These are phyloP conservation scores for Brenthis ino DNA, from an alignment of 2,888 invertebrate species.

Conservation along the genomic window DNA sequence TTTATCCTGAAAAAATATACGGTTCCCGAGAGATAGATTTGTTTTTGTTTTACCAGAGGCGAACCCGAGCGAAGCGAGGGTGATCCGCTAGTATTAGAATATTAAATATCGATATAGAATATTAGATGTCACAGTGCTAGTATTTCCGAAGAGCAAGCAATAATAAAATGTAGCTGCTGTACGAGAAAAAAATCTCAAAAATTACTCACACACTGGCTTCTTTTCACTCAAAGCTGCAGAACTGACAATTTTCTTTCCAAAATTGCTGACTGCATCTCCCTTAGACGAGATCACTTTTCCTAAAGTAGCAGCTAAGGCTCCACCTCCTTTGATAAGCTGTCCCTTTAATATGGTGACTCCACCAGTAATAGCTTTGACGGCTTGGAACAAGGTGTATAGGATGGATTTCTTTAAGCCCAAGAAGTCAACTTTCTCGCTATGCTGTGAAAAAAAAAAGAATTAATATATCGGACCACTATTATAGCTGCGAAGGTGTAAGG, in stretches of 20 bases:
- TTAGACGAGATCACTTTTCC: slow-evolving; percentile 86
- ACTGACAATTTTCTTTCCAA: slow-evolving; percentile 90
- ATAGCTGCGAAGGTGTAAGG: no score
- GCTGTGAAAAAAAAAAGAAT: slow-evolving; percentile 36
- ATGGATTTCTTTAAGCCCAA: slow-evolving; percentile 92
- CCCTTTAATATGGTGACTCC: slow-evolving; percentile 94
- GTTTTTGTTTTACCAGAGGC: no score
- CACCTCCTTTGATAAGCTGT: slow-evolving; percentile 92
- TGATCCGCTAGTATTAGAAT: no score
- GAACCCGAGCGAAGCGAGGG: no score
- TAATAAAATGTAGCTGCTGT: no score
- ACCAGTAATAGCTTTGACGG: slow-evolving; percentile 93
- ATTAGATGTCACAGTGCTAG: no score
- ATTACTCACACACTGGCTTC: slow-evolving; percentile 62
- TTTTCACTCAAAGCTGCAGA: slow-evolving; percentile 86
- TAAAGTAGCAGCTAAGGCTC: slow-evolving; percentile 76
- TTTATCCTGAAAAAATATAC: no score
- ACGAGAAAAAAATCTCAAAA: neutral
- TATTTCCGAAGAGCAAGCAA: no score
- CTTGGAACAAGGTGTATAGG: slow-evolving; percentile 91
- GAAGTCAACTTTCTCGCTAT: slow-evolving; percentile 82
- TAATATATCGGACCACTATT: neutral
- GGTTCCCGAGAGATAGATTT: no score
- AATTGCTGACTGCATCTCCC: slow-evolving; percentile 90
- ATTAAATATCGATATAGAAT: no score